Evolutionary conservation across 92 coral and sea anemone genomes (phyloP), one percentile per base, ranked within the genome.

Genomic region (Siderastrea radians): DNA sequence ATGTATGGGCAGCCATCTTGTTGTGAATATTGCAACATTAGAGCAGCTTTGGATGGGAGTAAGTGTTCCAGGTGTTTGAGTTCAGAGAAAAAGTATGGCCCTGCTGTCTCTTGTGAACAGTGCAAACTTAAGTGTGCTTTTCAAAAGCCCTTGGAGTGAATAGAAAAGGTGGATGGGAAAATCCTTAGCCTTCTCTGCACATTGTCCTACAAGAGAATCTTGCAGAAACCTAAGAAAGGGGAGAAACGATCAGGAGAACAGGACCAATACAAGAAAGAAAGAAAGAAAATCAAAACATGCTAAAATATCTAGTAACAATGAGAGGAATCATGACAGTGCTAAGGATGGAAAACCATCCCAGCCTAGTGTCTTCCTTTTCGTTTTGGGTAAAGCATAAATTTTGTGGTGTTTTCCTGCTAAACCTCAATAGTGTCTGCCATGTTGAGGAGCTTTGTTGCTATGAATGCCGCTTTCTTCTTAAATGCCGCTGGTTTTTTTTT

Each of bases 101-200:
- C 96, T 1, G 98, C 99, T 60, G 95, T 96, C 4, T 83, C 86
- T 57, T 96, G 99, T 68, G 99, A 96, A 58, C 99, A 96, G 79
- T 96, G 99, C 72, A 96, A 94, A 65, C 94, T 94, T 12, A 96
- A 88, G 26, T 94, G 99, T 87, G 99, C 99, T 11, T 96, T 96
- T 78, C 87, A 94, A 52, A 96, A 95, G 81, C 95, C 99, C 5
- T 91, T 85, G 7, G 98, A 96, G 69, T 95, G 95, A 13, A 93
- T 89, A 78, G 95, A 89, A 7, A 82, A 96, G 99, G 99, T 96
- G 63, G 96, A 95, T 72, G 99, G 99, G 8, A 96, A 94, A 79
- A 82, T 87, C 3, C 90, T 96, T 68, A 94, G 99, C 52, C 92
- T 96, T 15, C 87, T 96, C 51, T 96, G 99, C 69, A 96, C 99